Conservation (phyloP, 53 echinoderm and acorn worm genomes). For the Paelopatides confundens region DNA sequence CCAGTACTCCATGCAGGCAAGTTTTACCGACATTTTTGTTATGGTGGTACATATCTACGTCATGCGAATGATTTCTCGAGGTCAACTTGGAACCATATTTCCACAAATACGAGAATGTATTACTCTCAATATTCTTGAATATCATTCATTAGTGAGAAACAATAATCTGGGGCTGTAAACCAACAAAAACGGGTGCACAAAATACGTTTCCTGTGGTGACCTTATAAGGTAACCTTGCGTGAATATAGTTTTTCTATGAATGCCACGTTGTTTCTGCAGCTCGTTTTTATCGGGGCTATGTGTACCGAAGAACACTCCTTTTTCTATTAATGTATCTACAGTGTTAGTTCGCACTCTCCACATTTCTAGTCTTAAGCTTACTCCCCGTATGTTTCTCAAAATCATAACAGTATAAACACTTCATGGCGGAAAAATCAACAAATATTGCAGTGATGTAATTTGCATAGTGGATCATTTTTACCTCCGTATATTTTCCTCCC, state of each 20-base stretch:
- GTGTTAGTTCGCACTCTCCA: neutral
- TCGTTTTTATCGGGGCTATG: neutral
- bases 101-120: neutral
- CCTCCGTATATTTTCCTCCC: conserved; percentile 20
- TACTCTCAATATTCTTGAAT: too few species aligned
- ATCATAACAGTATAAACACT: neutral
- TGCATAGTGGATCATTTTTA: conserved; percentile 45
- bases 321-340: neutral
- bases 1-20: too few species aligned
- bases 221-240: neutral
- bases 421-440: neutral
- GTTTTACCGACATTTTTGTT: neutral
- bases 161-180: neutral
- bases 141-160: neutral
- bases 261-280: neutral
- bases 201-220: neutral
- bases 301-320: neutral
- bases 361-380: neutral
- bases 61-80: neutral
- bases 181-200: neutral
- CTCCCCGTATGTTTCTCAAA: conserved; percentile 23
- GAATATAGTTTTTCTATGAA: neutral
- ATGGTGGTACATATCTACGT: neutral
- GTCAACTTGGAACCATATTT: neutral
- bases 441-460: conserved; percentile 51